Evolutionary conservation across 2,888 invertebrate species (phyloP).

Genomic region (Scaptomyza reducta): DNA sequence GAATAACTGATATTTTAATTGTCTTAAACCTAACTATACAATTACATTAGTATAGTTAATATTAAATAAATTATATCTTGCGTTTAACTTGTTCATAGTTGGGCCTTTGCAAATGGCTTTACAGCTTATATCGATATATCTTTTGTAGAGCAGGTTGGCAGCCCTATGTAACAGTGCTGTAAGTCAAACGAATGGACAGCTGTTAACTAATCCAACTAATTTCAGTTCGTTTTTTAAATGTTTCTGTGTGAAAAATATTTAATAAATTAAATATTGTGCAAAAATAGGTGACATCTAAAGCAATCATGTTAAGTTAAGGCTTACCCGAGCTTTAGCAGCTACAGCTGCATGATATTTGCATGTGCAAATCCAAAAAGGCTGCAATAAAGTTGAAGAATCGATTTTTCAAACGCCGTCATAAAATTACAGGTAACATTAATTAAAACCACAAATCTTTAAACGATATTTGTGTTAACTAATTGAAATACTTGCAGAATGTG

Average conservation of each 20-base stretch:
- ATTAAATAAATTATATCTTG: too few species aligned
- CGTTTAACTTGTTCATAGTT: too few species aligned
- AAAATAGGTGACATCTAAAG: neutral
- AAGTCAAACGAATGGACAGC: conserved; percentile 14
- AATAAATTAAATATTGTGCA: neutral
- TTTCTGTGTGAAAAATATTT: conserved; percentile 15
- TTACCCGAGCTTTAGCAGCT: conserved; percentile 40
- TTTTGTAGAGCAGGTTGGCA: neutral
- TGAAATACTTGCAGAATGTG: conserved; percentile 56
- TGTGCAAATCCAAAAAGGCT: conserved; percentile 16
- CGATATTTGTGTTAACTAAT: neutral
- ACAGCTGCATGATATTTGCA: conserved; percentile 16
- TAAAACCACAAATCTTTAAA: neutral
- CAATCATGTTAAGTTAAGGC: conserved; percentile 27
- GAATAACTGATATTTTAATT: too few species aligned
- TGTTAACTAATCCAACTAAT: conserved; percentile 24
- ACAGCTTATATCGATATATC: neutral
- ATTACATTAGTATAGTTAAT: too few species aligned
- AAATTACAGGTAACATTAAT: conserved; percentile 41
- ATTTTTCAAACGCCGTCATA: conserved; percentile 48
- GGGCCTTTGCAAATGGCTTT: neutral
- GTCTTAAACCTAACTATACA: too few species aligned
- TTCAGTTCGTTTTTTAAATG: conserved; percentile 15
- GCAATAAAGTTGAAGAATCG: conserved; percentile 46
- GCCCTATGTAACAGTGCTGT: neutral